Percentiles rank a stretch among this genome's conserved stretches.
Conservation (phyloP, 2,797 vertebrate genomes). For the Moxostoma hubbsi region DNA sequence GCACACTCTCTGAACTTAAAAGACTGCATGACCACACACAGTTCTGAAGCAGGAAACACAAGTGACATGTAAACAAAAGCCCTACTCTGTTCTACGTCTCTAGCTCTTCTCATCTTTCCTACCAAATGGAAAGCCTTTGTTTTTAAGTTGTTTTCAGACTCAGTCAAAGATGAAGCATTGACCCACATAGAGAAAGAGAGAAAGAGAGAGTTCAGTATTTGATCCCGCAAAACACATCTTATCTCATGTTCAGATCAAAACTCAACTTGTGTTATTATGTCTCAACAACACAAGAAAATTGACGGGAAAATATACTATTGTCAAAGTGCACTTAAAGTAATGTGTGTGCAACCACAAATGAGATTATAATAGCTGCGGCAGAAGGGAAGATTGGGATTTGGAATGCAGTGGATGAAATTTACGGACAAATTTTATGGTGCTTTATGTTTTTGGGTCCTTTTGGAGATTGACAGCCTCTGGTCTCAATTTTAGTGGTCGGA, state of each 20-base stretch:
- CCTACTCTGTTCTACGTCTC: conserved; percentile 34
- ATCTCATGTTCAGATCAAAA: conserved; percentile 32
- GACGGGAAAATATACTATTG: not conserved
- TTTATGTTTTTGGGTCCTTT: no score
- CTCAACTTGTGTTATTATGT: conserved; percentile 1
- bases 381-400: no score
- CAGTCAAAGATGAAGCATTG: conserved; percentile 28
- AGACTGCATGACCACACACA: conserved; percentile 44
- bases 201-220: conserved; percentile 3
- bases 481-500: no score
- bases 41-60: conserved; percentile 40
- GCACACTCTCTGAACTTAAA: conserved; percentile 28
- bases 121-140: conserved; percentile 39
- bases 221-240: conserved; percentile 23
- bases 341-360: not conserved
- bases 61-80: conserved; percentile 49
- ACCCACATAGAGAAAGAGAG: conserved; percentile 18
- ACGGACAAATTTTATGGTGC: no score
- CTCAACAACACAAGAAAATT: conserved; percentile 5
- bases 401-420: no score
- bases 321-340: not conserved
- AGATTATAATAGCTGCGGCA: not conserved
- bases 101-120: conserved; percentile 37
- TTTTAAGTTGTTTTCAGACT: conserved; percentile 36
- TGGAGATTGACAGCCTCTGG: no score